A percentile compares a stretch with the other conserved stretches of the same genome.
phyloP scores from a whole-genome alignment of 2,797 vertebrate species.

The Acrocephalus scirpaceus region DNA sequence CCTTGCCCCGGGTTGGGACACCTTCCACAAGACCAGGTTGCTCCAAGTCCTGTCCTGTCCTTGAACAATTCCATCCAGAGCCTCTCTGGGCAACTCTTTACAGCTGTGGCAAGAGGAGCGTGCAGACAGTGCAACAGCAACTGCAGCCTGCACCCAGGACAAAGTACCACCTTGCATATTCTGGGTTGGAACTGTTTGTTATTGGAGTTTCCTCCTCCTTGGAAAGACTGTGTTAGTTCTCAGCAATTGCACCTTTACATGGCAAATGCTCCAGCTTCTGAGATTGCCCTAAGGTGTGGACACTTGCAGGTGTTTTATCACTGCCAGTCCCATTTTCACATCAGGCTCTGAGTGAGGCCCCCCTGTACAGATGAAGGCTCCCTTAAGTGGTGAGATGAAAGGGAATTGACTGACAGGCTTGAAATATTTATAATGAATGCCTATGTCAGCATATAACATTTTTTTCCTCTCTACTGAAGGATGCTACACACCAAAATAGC shows the following conservation, averaged over 20 bases:
- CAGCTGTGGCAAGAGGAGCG: not conserved
- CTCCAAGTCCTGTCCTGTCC: not conserved
- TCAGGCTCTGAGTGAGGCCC: not conserved
- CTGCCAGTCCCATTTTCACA: not conserved
- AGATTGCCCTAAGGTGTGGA: not conserved
- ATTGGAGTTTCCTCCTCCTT: not conserved
- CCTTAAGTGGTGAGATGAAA: conserved; percentile 30
- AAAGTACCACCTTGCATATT: not conserved
- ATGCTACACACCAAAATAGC: not conserved
- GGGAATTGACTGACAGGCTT: not conserved
- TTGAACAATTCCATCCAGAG: not conserved
- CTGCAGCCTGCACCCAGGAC: not conserved
- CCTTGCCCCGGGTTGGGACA: not conserved
- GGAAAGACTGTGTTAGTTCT: not conserved
- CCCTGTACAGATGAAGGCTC: not conserved
- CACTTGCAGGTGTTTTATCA: not conserved
- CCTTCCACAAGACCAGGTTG: not conserved
- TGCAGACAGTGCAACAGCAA: not conserved
- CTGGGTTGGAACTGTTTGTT: not conserved
- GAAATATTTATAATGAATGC: conserved; percentile 5
- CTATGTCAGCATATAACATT: not conserved
- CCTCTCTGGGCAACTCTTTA: not conserved
- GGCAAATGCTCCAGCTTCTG: not conserved
- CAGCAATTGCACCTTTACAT: not conserved
- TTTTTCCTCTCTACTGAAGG: not conserved